Base-by-base conservation (phyloP, 2,113 vertebrate species). In the Channa maculata region DNA sequence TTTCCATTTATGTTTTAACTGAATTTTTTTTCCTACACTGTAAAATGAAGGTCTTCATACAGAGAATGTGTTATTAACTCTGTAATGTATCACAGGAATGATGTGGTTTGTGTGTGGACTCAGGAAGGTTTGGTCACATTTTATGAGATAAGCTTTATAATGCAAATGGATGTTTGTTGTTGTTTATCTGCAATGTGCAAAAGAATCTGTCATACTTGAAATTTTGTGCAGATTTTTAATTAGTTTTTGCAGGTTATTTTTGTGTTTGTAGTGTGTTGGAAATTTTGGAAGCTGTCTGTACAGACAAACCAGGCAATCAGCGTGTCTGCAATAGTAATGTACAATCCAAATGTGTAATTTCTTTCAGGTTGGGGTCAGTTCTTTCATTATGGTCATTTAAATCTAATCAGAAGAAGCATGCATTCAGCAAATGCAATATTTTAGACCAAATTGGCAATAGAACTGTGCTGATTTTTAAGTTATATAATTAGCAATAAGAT, bases 161-260 rank as follows among this genome's bases (percentile, higher is more conserved):
- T 2, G 36, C 61, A 44, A 45, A 59, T 3, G 0, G 53, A 24
- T 58, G 52, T 58, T 76, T 55, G 13, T 10, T 61, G 7, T 62
- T 54, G n/a, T n/a, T 33, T 3, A 10, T 53, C 6, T 38, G 5
- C 50, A 8, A 34, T 3, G 43, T 66, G 61, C 49, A 62, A 49
- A 53, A 36, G 43, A 77, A 53, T 51, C 37, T 38, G 66, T 72
- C 48, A 45, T 46, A 77, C 68, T 57, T 77, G 69, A 77, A 51
- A 12, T 8, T 6, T 37, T 61, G 65, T 39, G 67, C 70, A 48
- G 59, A 58, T 58, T 62, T 68, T 24, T 8, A 0, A 24, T 45
- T 55, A 0, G 37, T 45, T 55, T 75, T 14, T 44, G 62, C 15
- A n/a, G n/a, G n/a, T n/a, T n/a, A n/a, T n/a, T 24, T 75, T 14